Evolutionary conservation across 2,888 invertebrate genomes (phyloP).

Genomic region (Chrysina gloriosa): DNA sequence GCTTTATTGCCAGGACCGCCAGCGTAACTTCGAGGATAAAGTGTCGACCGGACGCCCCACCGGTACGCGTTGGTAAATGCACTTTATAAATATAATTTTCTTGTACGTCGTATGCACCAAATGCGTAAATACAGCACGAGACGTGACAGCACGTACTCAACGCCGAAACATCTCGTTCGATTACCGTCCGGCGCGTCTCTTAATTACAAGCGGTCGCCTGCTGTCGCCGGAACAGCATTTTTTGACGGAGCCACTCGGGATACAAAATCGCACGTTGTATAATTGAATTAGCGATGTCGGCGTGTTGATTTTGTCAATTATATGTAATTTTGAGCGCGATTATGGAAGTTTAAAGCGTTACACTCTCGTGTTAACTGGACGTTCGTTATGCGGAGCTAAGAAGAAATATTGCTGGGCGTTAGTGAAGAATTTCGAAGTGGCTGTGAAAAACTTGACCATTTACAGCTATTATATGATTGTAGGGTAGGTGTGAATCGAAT

Average conservation of each 20-base stretch:
- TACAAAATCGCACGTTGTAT: background rate
- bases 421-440: background rate
- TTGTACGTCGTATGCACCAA: too few species aligned
- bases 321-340: constrained; percentile 21
- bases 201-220: background rate
- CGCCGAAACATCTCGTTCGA: background rate
- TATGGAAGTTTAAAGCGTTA: constrained; percentile 17
- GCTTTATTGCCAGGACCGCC: constrained; percentile 4
- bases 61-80: background rate
- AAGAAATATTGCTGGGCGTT: background rate
- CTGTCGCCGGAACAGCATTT: background rate
- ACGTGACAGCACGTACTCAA: background rate
- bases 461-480: background rate
- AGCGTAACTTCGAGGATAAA: background rate
- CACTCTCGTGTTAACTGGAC: background rate
- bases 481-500: too few species aligned
- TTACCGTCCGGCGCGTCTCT: background rate
- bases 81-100: too few species aligned
- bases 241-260: background rate
- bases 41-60: background rate
- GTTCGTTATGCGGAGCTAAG: background rate
- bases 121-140: background rate
- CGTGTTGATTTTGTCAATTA: constrained; percentile 25
- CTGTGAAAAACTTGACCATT: background rate
- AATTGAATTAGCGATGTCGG: constrained; percentile 20